These are phyloP conservation scores for Epinephelus cyanopodus DNA, from an alignment of 2,113 vertebrate genomes.

Conservation along the genomic window DNA sequence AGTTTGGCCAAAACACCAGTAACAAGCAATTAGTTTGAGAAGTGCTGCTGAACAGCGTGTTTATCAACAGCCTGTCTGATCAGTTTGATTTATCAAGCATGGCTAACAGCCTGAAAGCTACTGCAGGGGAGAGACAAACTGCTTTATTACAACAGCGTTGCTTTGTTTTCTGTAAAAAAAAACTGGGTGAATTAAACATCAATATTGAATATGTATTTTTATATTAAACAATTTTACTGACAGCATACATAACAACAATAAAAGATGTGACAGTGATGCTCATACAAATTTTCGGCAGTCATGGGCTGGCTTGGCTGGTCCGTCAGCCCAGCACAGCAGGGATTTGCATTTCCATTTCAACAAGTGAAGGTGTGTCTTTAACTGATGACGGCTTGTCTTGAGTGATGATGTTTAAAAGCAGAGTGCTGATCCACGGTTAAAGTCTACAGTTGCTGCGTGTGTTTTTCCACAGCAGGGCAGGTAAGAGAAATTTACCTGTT, in stretches of 20 bases:
- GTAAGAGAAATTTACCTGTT: no score
- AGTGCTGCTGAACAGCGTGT: conserved; percentile 2
- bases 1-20: conserved; percentile 6
- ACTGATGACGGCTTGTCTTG: no score
- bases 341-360: no score
- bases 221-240: not conserved
- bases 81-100: conserved; percentile 29
- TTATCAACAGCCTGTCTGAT: conserved; percentile 23
- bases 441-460: no score
- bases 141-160: not conserved
- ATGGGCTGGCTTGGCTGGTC: no score
- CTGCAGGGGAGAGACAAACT: not conserved
- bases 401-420: no score
- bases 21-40: conserved; percentile 50
- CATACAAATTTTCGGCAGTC: no score
- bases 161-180: not conserved
- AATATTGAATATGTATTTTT: not conserved
- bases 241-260: not conserved
- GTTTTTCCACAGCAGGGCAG: no score
- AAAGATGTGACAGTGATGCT: not conserved
- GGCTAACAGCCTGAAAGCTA: conserved; percentile 4
- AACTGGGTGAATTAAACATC: not conserved
- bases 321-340: no score
- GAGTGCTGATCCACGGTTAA: no score
- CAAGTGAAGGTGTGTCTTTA: no score